phyloP scores from a whole-genome alignment of 2,888 invertebrate species.

The Lamellibrachia columna region DNA sequence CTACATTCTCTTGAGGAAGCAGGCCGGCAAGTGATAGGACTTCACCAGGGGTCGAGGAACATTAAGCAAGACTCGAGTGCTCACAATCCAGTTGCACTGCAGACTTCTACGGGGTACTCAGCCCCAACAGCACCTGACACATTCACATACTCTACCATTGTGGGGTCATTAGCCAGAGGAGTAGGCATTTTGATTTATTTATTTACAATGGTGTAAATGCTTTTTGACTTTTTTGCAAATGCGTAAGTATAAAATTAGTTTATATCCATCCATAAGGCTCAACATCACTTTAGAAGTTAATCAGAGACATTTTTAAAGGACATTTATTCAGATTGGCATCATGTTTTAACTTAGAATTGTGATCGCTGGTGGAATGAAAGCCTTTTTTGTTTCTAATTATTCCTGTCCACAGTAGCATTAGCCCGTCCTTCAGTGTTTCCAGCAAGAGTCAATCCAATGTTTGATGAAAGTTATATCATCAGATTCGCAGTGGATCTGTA shows the following conservation, averaged over 20 bases:
- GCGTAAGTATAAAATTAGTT: neutral
- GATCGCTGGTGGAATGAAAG: neutral
- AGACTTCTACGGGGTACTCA: neutral
- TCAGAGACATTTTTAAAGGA: neutral
- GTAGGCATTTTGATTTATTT: constrained; percentile 8
- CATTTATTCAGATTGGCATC: neutral
- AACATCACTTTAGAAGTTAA: neutral
- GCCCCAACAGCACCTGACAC: neutral
- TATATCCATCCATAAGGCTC: neutral
- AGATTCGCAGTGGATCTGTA: neutral
- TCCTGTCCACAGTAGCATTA: neutral
- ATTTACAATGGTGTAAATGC: neutral
- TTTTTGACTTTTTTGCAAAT: neutral
- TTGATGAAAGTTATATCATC: neutral
- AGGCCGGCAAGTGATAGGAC: constrained; percentile 77
- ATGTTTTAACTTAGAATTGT: neutral
- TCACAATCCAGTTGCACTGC: neutral
- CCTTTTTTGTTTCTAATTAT: neutral
- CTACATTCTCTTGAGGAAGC: constrained; percentile 86
- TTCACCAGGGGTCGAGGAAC: neutral
- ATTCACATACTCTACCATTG: neutral
- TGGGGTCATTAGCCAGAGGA: neutral
- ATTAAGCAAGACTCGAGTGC: neutral
- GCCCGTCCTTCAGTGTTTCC: neutral
- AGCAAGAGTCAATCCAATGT: neutral